Evolutionary conservation across 2,113 vertebrate genomes (phyloP).

Genomic region (Entomyzon cyanotis): DNA sequence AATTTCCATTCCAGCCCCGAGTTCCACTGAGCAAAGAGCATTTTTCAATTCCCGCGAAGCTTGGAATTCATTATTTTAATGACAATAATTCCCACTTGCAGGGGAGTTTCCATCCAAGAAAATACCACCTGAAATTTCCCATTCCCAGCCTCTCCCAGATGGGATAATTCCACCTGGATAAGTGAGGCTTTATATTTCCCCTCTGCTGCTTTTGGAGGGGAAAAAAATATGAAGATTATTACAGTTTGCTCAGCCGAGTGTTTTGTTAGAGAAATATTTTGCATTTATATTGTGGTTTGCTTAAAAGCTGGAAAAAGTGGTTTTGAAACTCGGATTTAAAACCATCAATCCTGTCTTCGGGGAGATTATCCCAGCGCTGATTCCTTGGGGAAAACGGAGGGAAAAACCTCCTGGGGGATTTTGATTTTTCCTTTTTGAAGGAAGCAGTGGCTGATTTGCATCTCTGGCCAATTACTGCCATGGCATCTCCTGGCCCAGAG

Average conservation of each 20-base stretch:
- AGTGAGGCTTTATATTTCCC: conserved; percentile 1
- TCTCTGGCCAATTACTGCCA: background rate
- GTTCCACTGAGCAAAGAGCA: conserved; percentile 14
- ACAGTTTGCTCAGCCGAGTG: background rate
- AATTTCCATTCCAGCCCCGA: background rate
- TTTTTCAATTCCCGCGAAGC: conserved; percentile 25
- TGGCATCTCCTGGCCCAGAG: background rate
- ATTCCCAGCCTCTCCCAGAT: background rate
- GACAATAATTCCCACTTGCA: conserved; percentile 63
- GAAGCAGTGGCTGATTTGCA: background rate
- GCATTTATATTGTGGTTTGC: conserved; percentile 15
- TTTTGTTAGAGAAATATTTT: conserved; percentile 51
- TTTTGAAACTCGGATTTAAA: background rate
- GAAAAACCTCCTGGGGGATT: background rate
- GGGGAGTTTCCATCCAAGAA: conserved; percentile 57
- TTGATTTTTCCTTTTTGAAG: background rate
- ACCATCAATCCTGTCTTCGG: background rate
- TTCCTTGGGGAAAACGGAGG: background rate
- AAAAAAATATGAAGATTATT: conserved; percentile 5
- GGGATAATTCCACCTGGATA: conserved; percentile 53
- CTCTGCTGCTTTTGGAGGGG: conserved; percentile 5
- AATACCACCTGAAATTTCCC: conserved; percentile 35
- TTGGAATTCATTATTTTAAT: conserved; percentile 60
- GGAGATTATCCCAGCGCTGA: background rate
- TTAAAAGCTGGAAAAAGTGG: background rate